These are phyloP conservation scores for Pyrrhia umbra DNA, from an alignment of 2,888 invertebrate species.

Conservation along the genomic window DNA sequence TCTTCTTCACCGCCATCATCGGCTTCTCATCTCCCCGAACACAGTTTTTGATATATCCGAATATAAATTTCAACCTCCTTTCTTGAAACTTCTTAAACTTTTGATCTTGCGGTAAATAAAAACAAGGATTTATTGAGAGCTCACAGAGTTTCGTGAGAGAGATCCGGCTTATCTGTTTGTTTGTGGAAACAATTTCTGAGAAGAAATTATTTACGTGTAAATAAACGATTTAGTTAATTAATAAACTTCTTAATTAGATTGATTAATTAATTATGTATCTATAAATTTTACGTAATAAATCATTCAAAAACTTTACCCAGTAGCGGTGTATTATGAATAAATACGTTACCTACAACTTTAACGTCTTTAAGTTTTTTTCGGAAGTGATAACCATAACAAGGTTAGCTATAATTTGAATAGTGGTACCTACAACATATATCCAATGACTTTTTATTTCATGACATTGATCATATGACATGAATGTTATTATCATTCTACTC, in stretches of 20 bases:
- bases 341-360: too few species aligned
- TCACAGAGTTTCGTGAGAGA: slow-evolving; percentile 26
- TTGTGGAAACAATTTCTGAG: slow-evolving; percentile 35
- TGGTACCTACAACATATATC: too few species aligned
- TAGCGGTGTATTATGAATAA: not conserved
- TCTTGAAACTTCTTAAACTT: slow-evolving; percentile 52
- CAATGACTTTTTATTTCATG: not conserved
- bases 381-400: too few species aligned
- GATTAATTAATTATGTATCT: slow-evolving; percentile 15
- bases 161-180: slow-evolving; percentile 39
- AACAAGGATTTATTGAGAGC: slow-evolving; percentile 49
- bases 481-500: not conserved
- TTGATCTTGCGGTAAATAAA: slow-evolving; percentile 56
- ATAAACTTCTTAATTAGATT: slow-evolving; percentile 11
- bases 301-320: not conserved
- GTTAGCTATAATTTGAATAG: too few species aligned
- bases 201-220: slow-evolving; percentile 25
- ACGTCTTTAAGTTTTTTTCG: too few species aligned
- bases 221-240: slow-evolving; percentile 25
- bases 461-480: not conserved
- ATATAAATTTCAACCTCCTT: slow-evolving; percentile 63
- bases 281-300: not conserved
- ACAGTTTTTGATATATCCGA: slow-evolving; percentile 68
- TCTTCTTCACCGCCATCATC: slow-evolving; percentile 64
- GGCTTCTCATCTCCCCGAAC: slow-evolving; percentile 64